Evolutionary conservation across 1,140 invertebrate species (phyloP).

Genomic region (Papilio helenus): DNA sequence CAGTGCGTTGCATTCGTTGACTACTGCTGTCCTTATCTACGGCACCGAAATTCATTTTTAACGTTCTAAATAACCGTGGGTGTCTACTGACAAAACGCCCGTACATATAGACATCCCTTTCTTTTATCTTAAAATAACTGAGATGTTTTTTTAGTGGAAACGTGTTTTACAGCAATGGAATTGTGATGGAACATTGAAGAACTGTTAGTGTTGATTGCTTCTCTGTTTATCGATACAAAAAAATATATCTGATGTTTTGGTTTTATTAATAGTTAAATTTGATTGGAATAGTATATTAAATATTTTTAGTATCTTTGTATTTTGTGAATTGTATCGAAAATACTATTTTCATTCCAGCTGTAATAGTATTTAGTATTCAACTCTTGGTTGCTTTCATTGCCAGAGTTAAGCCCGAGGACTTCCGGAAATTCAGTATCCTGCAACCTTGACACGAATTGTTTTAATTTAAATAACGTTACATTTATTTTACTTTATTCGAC

Average conservation of each 20-base stretch:
- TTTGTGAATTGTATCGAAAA: neutral
- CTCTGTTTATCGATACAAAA: too few relatives aligned
- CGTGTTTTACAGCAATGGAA: neutral
- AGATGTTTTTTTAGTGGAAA: too few relatives aligned
- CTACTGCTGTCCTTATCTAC: slow-evolving; percentile 11
- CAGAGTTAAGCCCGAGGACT: neutral
- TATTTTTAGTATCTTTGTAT: too few relatives aligned
- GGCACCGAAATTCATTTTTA: slow-evolving; percentile 22
- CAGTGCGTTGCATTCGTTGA: slow-evolving; percentile 32
- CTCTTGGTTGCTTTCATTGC: neutral
- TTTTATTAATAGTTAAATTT: too few relatives aligned
- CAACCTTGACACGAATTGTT: neutral
- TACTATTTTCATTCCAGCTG: neutral
- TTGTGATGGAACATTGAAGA: too few relatives aligned
- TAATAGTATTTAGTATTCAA: neutral
- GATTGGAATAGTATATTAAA: too few relatives aligned
- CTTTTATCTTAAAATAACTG: neutral
- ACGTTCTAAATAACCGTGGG: neutral
- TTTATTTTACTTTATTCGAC: neutral
- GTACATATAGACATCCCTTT: neutral
- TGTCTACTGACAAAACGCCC: neutral
- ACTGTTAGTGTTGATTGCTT: too few relatives aligned
- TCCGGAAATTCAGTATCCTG: neutral
- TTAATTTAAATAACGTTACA: neutral
- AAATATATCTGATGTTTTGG: too few relatives aligned